These are phyloP conservation scores for Cosmia pyralina DNA, from an alignment of 2,888 invertebrate species.

Conservation along the genomic window DNA sequence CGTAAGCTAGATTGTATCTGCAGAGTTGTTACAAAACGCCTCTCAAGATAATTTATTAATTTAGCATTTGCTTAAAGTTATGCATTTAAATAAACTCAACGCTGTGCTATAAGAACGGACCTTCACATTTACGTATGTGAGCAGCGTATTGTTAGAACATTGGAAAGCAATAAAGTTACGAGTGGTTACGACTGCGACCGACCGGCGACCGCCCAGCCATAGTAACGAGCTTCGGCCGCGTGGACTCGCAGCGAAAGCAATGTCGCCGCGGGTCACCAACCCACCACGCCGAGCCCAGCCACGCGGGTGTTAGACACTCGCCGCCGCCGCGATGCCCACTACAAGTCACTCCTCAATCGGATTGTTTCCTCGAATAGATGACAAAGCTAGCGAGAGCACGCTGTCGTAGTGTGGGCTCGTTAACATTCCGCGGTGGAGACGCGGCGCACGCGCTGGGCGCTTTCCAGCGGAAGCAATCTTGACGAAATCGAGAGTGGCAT, in stretches of 20 bases:
- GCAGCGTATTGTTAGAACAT: constrained; percentile 41
- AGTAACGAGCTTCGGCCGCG: constrained; percentile 37
- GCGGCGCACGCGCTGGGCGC: constrained; percentile 57
- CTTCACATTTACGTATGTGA: constrained; percentile 9
- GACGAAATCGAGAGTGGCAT: constrained; percentile 82
- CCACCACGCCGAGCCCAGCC: constrained; percentile 4
- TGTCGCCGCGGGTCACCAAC: constrained; percentile 52
- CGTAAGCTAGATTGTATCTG: background rate
- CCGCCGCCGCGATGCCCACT: background rate
- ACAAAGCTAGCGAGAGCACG: background rate
- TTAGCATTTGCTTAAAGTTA: background rate
- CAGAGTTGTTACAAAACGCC: background rate
- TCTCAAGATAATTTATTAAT: constrained; percentile 6
- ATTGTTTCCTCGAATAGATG: too few species aligned
- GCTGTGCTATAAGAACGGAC: background rate
- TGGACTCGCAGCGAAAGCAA: constrained; percentile 55
- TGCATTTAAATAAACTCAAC: background rate
- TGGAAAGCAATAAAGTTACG: constrained; percentile 61
- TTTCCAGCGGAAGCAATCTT: constrained; percentile 64
- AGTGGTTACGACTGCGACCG: constrained; percentile 45
- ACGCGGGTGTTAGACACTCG: constrained; percentile 8
- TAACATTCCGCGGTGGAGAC: constrained; percentile 64
- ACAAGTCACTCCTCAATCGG: background rate
- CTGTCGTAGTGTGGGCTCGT: constrained; percentile 39
- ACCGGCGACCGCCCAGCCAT: too few species aligned